phyloP scores from a whole-genome alignment of 2,797 vertebrate species.

The Pangasius macronema region DNA sequence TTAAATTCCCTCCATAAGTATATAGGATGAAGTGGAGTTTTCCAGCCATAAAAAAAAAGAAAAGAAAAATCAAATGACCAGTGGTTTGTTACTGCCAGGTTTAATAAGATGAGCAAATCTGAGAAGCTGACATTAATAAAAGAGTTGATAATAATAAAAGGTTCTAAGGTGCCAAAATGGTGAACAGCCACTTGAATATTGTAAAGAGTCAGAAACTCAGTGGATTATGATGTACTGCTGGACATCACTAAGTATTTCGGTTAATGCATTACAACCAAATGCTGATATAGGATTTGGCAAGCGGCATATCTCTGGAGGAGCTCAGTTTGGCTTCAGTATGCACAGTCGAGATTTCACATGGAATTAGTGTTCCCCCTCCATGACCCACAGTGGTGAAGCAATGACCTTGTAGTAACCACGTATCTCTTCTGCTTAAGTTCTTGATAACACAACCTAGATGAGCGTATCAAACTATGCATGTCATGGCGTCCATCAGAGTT shows the following conservation, averaged over 20 bases:
- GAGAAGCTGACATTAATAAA: not conserved
- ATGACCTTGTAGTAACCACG: constrained; percentile 4
- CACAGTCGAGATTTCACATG: not conserved
- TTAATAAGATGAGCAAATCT: not conserved
- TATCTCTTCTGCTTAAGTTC: constrained; percentile 33
- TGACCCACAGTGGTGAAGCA: constrained; percentile 17
- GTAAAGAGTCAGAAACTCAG: no score
- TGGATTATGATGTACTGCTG: not conserved
- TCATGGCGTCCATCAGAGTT: constrained; percentile 28
- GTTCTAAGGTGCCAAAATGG: not conserved
- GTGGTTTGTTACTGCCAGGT: not conserved
- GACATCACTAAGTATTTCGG: not conserved
- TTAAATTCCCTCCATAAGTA: constrained; percentile 9
- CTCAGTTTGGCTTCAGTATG: no score
- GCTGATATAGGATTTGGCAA: not conserved
- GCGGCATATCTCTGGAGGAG: not conserved
- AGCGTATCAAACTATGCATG: constrained; percentile 5
- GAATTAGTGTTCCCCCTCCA: not conserved
- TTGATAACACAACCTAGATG: constrained; percentile 12
- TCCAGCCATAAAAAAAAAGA: not conserved
- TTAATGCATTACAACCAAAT: not conserved
- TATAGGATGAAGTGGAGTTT: not conserved
- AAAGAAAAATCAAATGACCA: not conserved
- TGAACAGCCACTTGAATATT: not conserved
- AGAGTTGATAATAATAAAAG: not conserved